Base-by-base conservation (phyloP, 1,140 invertebrate genomes). In the Dinothrombium tinctorium region DNA sequence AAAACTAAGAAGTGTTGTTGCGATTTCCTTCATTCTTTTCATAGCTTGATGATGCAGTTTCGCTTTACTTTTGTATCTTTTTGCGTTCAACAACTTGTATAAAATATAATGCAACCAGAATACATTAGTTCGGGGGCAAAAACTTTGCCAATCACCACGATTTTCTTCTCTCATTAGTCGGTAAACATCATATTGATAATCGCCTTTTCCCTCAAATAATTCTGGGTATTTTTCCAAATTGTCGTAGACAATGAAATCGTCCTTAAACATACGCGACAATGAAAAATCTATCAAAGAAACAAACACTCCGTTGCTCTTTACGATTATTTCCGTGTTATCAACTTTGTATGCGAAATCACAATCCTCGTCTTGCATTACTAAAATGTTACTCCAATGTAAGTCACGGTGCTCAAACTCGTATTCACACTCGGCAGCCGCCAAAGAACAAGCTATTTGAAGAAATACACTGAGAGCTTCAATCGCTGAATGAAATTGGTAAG, bases 171-270 rank as follows among this genome's bases (percentile, higher is more conserved):
- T 59, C 79, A 83, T 94, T 50, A 74, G 60, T 47, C 83, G 65
- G 57, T 95, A 95, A 40, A 94, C 72, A 33, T 89, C 77, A 62
- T 87, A 94, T 61, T 95, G 89, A 55, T 84, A 83, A 59, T 90
- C 84, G 3, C 82, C 83, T 65, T 51, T 7, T 44, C 54, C 56
- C 54, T 28, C 54, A 59, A 92, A 94, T 19, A 94, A 60, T 17
- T 70, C 71, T 4, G 74, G 70, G 62, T 92, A 86, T 19, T 59
- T 53, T 11, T 71, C 61, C 5, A 90, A 60, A 59, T 92, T 76
- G 56, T 73, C 74, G 54, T 69, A 92, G 32, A 84, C 69, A 29
- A 68, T 69, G 47, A 64, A 71, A 11, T 64, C 65, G 22, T 41
- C n/a, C 22, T 33, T 20, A 15, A 19, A 5, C 12, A 49, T 42